Percentiles rank a stretch among this genome's conserved stretches.
phyloP scores from a whole-genome alignment of 2,113 vertebrate species.

The Dromiciops gliroides region DNA sequence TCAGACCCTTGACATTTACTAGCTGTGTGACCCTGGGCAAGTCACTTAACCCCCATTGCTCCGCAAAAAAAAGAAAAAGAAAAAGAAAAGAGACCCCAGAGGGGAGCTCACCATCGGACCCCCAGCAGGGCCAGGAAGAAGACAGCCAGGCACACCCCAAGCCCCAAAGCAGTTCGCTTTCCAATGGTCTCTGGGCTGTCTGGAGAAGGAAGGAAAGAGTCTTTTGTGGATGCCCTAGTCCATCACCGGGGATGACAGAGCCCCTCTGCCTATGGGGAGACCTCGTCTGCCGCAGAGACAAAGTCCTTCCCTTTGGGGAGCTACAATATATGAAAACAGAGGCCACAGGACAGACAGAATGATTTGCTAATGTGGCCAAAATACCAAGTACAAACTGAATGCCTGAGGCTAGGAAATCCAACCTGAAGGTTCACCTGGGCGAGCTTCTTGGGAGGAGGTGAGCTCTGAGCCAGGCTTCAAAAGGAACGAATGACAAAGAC shows the following conservation, averaged over 20 bases:
- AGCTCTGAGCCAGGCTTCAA: not conserved
- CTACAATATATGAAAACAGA: not conserved
- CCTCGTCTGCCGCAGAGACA: not conserved
- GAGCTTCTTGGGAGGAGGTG: not conserved
- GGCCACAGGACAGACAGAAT: not conserved
- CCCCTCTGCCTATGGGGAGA: not conserved
- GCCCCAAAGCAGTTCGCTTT: slow-evolving; percentile 31
- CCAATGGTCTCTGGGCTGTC: slow-evolving; percentile 61
- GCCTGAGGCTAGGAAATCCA: not conserved
- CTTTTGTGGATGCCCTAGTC: not conserved
- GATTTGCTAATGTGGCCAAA: not conserved
- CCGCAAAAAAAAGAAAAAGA: too few relatives aligned
- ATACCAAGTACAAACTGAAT: not conserved
- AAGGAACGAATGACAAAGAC: not conserved
- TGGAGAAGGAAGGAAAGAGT: not conserved
- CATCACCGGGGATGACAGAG: not conserved
- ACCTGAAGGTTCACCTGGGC: not conserved
- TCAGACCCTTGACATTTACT: too few relatives aligned
- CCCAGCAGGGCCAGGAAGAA: slow-evolving; percentile 25
- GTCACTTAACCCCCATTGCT: too few relatives aligned
- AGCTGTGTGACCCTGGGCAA: too few relatives aligned
- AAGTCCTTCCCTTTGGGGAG: not conserved
- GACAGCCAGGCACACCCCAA: slow-evolving; percentile 43
- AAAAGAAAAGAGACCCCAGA: slow-evolving; percentile 83
- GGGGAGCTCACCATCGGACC: slow-evolving; percentile 77